These are phyloP conservation scores for Amblyopsis rosae DNA, from an alignment of 2,113 vertebrate genomes.

Conservation along the genomic window DNA sequence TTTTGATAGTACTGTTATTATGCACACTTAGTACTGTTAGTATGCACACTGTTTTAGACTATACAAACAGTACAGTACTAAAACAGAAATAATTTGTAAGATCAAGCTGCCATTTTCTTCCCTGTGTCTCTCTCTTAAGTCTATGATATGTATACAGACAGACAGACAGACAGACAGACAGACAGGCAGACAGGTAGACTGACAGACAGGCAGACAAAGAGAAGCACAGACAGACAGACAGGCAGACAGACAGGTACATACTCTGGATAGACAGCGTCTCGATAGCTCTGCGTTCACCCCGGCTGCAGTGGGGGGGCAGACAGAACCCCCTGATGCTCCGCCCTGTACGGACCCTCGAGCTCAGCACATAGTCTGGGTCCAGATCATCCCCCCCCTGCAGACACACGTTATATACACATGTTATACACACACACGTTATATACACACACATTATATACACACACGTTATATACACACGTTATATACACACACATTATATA, in stretches of 20 bases:
- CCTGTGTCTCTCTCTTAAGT: no score
- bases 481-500: no score
- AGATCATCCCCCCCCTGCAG: constrained; percentile 90
- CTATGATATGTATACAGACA: no score
- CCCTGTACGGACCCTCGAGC: constrained; percentile 92
- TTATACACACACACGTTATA: background rate
- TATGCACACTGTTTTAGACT: no score
- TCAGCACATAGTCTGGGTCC: constrained; percentile 93
- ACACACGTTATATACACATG: background rate
- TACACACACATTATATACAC: background rate
- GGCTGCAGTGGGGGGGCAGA: constrained; percentile 93
- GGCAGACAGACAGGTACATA: constrained; percentile 55
- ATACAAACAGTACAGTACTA: no score
- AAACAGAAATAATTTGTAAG: no score
- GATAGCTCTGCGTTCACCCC: constrained; percentile 89
- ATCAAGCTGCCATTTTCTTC: no score
- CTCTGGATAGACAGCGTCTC: constrained; percentile 90
- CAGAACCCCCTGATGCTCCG: constrained; percentile 92
- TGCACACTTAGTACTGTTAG: no score
- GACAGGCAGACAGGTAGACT: no score
- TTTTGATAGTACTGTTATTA: no score
- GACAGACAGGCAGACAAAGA: background rate
- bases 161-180: no score
- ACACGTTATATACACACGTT: no score
- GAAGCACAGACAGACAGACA: background rate